Evolutionary conservation across 2,113 vertebrate genomes (phyloP).

Genomic region (Corythornis cristatus): DNA sequence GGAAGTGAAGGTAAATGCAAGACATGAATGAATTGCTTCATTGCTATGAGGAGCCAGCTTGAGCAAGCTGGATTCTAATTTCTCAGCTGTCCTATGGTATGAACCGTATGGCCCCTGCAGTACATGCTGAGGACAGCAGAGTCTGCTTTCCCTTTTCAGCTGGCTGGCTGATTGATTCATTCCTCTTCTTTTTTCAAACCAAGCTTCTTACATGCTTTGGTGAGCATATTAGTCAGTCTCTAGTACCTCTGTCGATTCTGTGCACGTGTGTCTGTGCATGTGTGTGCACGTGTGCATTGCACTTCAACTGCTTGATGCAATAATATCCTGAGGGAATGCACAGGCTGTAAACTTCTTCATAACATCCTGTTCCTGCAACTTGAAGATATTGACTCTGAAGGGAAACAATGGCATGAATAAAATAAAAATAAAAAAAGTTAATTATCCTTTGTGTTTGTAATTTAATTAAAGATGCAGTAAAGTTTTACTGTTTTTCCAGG

Average conservation of each 20-base stretch:
- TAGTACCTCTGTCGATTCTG: background rate
- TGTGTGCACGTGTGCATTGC: background rate
- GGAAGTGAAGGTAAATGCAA: background rate
- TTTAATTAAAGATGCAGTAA: constrained; percentile 90
- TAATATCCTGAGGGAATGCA: constrained; percentile 11
- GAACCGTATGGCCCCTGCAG: background rate
- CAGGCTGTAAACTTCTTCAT: constrained; percentile 73
- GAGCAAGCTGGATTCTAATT: constrained; percentile 30
- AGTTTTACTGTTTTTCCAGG: constrained; percentile 86
- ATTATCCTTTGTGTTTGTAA: constrained; percentile 91
- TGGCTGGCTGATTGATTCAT: constrained; percentile 60
- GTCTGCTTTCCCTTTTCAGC: constrained; percentile 1
- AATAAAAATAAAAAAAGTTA: constrained; percentile 88
- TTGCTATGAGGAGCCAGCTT: background rate
- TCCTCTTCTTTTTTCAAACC: constrained; percentile 16
- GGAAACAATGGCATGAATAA: constrained; percentile 85
- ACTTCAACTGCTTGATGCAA: constrained; percentile 25
- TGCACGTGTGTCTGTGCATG: background rate
- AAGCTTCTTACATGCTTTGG: constrained; percentile 21
- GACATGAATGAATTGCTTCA: background rate
- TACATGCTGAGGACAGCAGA: background rate
- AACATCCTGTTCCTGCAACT: constrained; percentile 76
- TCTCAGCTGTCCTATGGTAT: background rate
- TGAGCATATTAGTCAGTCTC: background rate
- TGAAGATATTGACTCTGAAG: constrained; percentile 80